phyloP scores from a whole-genome alignment of 2,113 vertebrate species.

The Phaethon lepturus region DNA sequence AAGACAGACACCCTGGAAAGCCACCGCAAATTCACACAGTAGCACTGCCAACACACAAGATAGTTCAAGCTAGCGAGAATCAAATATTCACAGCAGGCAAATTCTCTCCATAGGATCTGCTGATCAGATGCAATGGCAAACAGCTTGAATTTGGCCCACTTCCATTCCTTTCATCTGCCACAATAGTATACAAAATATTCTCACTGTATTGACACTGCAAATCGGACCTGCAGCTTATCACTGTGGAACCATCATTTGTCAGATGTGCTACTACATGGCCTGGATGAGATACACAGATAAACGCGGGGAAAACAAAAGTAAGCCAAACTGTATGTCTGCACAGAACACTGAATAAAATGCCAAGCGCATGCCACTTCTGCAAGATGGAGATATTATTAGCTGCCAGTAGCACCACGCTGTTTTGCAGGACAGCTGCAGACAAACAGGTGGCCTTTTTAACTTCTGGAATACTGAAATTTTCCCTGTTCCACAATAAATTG shows the following conservation, averaged over 20 bases:
- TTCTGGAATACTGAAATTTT: conserved; percentile 41
- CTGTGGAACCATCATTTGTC: conserved; percentile 4
- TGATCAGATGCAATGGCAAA: conserved; percentile 63
- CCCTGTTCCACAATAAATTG: conserved; percentile 1
- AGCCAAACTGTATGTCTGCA: background rate
- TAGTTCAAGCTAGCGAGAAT: background rate
- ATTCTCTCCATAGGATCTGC: conserved; percentile 69
- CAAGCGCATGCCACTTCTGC: background rate
- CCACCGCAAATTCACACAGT: background rate
- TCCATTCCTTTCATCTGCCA: conserved; percentile 34
- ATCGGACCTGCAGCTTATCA: conserved; percentile 12
- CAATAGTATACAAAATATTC: conserved; percentile 38
- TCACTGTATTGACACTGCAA: background rate
- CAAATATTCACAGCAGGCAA: conserved; percentile 69
- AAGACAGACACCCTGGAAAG: conserved; percentile 58
- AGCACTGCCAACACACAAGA: conserved; percentile 9
- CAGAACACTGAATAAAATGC: background rate
- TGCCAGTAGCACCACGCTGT: background rate
- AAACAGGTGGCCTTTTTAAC: conserved; percentile 46
- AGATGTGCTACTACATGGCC: background rate
- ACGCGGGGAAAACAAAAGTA: conserved; percentile 50
- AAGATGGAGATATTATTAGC: conserved; percentile 30
- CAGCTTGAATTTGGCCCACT: conserved; percentile 37
- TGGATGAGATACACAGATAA: conserved; percentile 57
- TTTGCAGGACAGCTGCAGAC: conserved; percentile 44